A percentile compares a stretch with the other conserved stretches of the same genome.
phyloP scores from a whole-genome alignment of 37 sponge, comb jelly and placozoan genomes.

The Aplysina aerophoba region DNA sequence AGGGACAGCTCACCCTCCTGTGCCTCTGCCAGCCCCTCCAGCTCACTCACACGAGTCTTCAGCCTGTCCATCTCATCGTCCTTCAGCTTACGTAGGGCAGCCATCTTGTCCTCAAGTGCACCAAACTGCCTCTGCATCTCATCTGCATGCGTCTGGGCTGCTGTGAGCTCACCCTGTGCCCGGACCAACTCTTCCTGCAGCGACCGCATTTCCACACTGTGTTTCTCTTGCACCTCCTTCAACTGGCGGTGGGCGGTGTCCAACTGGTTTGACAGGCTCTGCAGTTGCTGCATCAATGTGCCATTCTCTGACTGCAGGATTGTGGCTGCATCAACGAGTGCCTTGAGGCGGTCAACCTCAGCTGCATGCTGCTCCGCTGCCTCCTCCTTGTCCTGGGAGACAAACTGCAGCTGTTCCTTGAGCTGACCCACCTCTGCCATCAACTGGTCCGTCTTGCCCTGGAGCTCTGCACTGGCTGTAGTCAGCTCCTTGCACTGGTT shows the following conservation, averaged over 20 bases:
- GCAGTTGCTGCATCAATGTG: not conserved
- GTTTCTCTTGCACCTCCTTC: not conserved
- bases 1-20: not conserved
- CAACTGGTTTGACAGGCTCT: not conserved
- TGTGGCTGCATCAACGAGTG: not conserved
- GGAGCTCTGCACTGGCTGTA: not conserved
- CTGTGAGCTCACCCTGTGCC: not conserved
- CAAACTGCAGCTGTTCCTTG: not conserved
- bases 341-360: not conserved
- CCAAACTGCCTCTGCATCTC: not conserved
- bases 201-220: not conserved
- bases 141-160: not conserved
- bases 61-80: constrained; percentile 11
- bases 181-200: not conserved
- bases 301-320: constrained; percentile 19
- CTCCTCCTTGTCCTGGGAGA: not conserved
- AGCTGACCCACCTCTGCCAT: not conserved
- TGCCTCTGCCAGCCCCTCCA: not conserved
- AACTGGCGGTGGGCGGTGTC: not conserved
- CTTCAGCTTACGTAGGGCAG: not conserved
- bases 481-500: not conserved
- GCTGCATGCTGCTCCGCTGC: constrained; percentile 1
- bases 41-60: not conserved
- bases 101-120: not conserved
- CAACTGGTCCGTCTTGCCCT: not conserved